A percentile compares a stretch with the other conserved stretches of the same genome.
Conservation (phyloP, 1,140 invertebrate genomes). For the Pseudomyrmex concolor region DNA sequence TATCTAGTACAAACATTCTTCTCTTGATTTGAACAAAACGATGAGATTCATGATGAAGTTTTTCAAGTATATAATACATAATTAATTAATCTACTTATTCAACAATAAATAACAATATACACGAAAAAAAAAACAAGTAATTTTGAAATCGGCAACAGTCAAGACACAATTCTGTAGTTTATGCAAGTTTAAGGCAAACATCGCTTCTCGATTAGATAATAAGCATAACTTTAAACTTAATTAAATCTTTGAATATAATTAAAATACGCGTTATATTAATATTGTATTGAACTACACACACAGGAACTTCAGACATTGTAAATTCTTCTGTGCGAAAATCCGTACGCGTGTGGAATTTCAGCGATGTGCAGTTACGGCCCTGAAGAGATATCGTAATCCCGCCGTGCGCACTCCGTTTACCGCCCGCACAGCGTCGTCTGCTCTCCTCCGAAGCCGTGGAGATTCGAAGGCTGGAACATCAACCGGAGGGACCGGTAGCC, state of each 20-base stretch:
- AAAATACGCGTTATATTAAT: neutral
- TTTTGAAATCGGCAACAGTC: neutral
- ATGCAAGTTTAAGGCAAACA: neutral
- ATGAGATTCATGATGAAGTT: neutral
- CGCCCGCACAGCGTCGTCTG: conserved; percentile 11
- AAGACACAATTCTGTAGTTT: neutral
- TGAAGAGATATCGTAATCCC: conserved; percentile 45
- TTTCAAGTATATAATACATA: too few species aligned
- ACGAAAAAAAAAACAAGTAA: neutral
- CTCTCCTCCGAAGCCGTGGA: conserved; percentile 45
- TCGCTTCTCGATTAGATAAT: neutral
- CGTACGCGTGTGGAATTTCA: conserved; percentile 28
- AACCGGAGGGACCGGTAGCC: conserved; percentile 61
- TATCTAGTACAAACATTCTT: neutral
- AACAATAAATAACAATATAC: neutral
- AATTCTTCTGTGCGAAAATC: neutral
- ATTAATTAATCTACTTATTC: neutral
- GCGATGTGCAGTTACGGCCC: conserved; percentile 17
- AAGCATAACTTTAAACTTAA: neutral
- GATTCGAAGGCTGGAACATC: conserved; percentile 45
- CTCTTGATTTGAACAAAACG: neutral
- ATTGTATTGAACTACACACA: neutral
- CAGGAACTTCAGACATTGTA: neutral
- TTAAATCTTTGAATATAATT: neutral
- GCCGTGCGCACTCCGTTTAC: conserved; percentile 17